A percentile compares a stretch with the other conserved stretches of the same genome.
Evolutionary conservation across 1,140 invertebrate species (phyloP).

Genomic region (Sitophilus oryzae): DNA sequence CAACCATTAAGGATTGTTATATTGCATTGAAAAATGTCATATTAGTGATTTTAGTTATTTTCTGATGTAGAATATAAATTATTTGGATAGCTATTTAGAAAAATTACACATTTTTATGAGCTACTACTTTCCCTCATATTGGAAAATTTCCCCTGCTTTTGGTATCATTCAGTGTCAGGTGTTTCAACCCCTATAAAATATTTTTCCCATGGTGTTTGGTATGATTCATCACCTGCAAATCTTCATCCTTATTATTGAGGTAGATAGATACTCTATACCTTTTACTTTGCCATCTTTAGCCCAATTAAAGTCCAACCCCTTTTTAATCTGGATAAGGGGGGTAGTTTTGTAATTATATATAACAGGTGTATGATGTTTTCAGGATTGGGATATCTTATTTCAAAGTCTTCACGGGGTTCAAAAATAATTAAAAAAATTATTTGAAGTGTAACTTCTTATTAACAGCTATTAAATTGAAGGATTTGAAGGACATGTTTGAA

Average conservation of each 20-base stretch:
- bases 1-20: slow-evolving; percentile 24
- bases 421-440: too few relatives aligned
- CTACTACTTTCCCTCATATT: too few relatives aligned
- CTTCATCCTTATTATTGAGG: slow-evolving; percentile 22
- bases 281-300: slow-evolving; percentile 8
- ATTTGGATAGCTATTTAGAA: too few relatives aligned
- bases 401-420: too few relatives aligned
- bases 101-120: too few relatives aligned
- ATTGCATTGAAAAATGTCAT: slow-evolving; percentile 8
- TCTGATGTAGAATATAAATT: too few relatives aligned
- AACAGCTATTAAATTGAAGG: too few relatives aligned
- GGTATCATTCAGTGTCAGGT: slow-evolving; percentile 25
- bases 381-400: too few relatives aligned
- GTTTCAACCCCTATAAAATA: slow-evolving; percentile 10
- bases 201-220: slow-evolving; percentile 14
- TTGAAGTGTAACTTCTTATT: too few relatives aligned
- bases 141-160: too few relatives aligned
- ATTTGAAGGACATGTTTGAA: too few relatives aligned
- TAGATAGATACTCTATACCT: slow-evolving; percentile 20
- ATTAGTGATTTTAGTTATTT: slow-evolving; percentile 7
- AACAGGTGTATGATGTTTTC: slow-evolving; percentile 12
- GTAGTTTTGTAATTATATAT: slow-evolving; percentile 11
- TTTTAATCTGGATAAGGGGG: slow-evolving; percentile 13
- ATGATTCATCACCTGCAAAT: slow-evolving; percentile 26
- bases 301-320: slow-evolving; percentile 20